Conservation (phyloP, 1,140 invertebrate species). For the Ooceraea biroi region DNA sequence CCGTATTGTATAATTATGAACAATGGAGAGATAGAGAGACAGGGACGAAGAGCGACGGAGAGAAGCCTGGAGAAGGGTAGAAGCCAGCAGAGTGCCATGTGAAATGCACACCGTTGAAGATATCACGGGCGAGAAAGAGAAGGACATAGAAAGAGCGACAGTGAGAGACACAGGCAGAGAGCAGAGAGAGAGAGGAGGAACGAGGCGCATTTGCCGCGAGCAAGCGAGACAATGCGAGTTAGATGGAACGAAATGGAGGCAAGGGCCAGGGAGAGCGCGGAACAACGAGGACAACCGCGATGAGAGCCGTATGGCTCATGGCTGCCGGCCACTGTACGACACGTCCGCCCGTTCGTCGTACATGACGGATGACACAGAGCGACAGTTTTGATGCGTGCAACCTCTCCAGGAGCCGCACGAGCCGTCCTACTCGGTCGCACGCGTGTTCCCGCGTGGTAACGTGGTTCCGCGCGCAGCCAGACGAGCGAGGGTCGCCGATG, state of each 20-base stretch:
- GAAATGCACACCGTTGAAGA: slow-evolving; percentile 77
- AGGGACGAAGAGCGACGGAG: slow-evolving; percentile 54
- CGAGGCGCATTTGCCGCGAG: slow-evolving; percentile 39
- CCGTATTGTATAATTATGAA: slow-evolving; percentile 87
- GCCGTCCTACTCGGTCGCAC: slow-evolving; percentile 43
- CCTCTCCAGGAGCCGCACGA: slow-evolving; percentile 72
- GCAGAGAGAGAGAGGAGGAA: slow-evolving; percentile 37
- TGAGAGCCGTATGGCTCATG: slow-evolving; percentile 74
- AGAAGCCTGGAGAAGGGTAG: slow-evolving; percentile 72
- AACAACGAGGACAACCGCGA: slow-evolving; percentile 67
- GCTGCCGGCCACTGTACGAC: slow-evolving; percentile 76
- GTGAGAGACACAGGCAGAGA: slow-evolving; percentile 45
- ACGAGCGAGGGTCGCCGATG: slow-evolving; percentile 13
- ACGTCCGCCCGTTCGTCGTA: slow-evolving; percentile 81
- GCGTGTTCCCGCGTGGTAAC: slow-evolving; percentile 59
- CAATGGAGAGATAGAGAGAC: slow-evolving; percentile 80
- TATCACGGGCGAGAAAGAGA: slow-evolving; percentile 63
- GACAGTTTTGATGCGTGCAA: slow-evolving; percentile 82
- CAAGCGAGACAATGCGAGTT: slow-evolving; percentile 25
- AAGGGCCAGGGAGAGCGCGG: slow-evolving; percentile 33
- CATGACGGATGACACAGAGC: slow-evolving; percentile 83
- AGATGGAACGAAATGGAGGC: slow-evolving; percentile 22
- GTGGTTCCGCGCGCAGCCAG: slow-evolving; percentile 55
- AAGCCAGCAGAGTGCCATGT: slow-evolving; percentile 77
- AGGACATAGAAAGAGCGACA: slow-evolving; percentile 18